Conservation (phyloP, 2,797 vertebrate genomes). For the Betta splendens region DNA sequence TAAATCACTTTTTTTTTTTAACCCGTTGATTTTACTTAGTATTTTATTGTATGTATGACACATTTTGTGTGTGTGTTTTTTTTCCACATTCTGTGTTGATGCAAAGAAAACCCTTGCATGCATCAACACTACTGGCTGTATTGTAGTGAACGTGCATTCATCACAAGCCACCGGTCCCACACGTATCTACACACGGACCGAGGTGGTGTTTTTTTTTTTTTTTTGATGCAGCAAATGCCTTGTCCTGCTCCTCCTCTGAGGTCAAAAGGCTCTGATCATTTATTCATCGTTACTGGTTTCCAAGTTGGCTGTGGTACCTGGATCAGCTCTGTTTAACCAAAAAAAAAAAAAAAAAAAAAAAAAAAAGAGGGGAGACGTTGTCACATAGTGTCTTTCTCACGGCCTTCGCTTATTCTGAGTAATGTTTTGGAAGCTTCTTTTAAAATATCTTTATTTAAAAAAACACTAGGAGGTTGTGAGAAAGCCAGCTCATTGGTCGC, state of each 20-base stretch:
- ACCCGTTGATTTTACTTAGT: slow-evolving; percentile 63
- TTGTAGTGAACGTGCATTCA: slow-evolving; percentile 40
- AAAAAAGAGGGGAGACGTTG: slow-evolving; percentile 36
- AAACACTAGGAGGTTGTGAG: slow-evolving; percentile 1
- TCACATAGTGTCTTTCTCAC: slow-evolving; percentile 16
- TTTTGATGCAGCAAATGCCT: slow-evolving; percentile 48
- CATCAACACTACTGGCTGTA: slow-evolving; percentile 42
- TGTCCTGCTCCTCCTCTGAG: slow-evolving; percentile 28
- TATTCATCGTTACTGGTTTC: slow-evolving; percentile 16
- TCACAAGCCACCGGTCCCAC: slow-evolving; percentile 16
- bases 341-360: slow-evolving; percentile 43
- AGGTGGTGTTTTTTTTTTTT: slow-evolving; percentile 36
- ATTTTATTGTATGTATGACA: slow-evolving; percentile 57
- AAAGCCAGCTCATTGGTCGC: slow-evolving; percentile 15
- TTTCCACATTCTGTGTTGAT: slow-evolving; percentile 21
- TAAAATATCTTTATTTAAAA: too few relatives aligned
- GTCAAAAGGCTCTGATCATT: slow-evolving; percentile 8
- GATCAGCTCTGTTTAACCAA: slow-evolving; percentile 44
- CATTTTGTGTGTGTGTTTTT: slow-evolving; percentile 27
- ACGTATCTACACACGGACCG: background rate
- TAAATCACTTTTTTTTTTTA: slow-evolving; percentile 66
- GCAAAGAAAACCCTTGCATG: slow-evolving; percentile 7
- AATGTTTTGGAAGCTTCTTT: slow-evolving; percentile 9
- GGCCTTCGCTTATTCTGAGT: slow-evolving; percentile 32
- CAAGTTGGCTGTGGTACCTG: slow-evolving; percentile 34